These are phyloP conservation scores for Dufourea novaeangliae DNA, from an alignment of 1,140 invertebrate species.

Conservation along the genomic window DNA sequence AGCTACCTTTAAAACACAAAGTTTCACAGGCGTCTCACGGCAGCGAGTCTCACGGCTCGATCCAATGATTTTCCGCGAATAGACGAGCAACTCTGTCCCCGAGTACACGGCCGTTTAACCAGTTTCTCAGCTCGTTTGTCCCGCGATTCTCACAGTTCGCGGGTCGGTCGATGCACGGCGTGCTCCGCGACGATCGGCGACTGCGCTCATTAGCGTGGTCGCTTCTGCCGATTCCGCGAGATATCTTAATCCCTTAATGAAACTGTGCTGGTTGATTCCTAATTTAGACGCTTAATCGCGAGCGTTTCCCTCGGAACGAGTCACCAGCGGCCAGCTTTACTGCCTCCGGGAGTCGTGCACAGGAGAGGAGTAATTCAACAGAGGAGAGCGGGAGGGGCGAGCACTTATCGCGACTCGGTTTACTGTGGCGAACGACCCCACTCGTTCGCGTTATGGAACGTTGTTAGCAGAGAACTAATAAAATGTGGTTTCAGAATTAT, in stretches of 20 bases:
- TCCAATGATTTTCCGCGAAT: slow-evolving; percentile 26
- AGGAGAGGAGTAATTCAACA: slow-evolving; percentile 20
- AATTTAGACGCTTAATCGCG: slow-evolving; percentile 45
- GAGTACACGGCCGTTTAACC: slow-evolving; percentile 14
- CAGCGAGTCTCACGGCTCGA: slow-evolving; percentile 17
- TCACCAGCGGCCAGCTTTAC: neutral
- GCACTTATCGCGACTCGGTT: neutral
- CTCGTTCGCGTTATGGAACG: too few relatives aligned
- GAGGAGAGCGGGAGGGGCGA: neutral
- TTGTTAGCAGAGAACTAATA: too few relatives aligned
- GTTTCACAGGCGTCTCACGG: too few relatives aligned
- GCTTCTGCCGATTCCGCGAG: slow-evolving; percentile 34
- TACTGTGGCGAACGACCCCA: too few relatives aligned
- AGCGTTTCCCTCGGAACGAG: slow-evolving; percentile 29
- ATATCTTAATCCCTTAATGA: slow-evolving; percentile 57
- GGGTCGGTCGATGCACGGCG: neutral
- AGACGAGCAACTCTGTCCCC: neutral
- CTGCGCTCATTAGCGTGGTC: slow-evolving; percentile 50
- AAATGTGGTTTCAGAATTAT: too few relatives aligned
- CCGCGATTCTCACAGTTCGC: slow-evolving; percentile 48
- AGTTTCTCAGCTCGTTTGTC: slow-evolving; percentile 23
- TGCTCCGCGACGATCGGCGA: slow-evolving; percentile 5
- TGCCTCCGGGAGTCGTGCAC: slow-evolving; percentile 15
- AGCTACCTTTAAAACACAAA: too few relatives aligned
- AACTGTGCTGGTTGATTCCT: slow-evolving; percentile 38